Evolutionary conservation across 2,113 vertebrate species (phyloP).

Genomic region (Rhinoptilus africanus): DNA sequence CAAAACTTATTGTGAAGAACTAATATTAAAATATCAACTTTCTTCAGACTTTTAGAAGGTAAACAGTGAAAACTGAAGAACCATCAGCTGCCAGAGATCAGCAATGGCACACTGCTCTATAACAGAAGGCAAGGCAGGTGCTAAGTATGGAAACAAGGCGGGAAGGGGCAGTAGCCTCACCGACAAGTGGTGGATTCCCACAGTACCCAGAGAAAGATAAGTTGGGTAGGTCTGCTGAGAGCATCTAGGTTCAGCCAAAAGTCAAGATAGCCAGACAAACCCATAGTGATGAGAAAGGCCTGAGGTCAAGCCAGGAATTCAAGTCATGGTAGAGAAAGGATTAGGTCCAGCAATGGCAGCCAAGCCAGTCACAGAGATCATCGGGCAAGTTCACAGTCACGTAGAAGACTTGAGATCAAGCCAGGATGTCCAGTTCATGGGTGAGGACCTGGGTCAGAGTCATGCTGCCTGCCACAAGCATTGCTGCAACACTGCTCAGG

Average conservation of each 20-base stretch:
- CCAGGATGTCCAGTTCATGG: accelerated
- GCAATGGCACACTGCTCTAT: not conserved
- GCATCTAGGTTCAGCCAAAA: not conserved
- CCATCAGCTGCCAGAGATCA: not conserved
- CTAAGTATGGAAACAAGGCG: accelerated
- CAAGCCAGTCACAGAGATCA: not conserved
- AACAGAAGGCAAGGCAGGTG: not conserved
- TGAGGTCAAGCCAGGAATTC: not conserved
- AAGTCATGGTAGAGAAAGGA: not conserved
- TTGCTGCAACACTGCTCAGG: accelerated
- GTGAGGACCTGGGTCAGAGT: not conserved
- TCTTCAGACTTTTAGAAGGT: not conserved
- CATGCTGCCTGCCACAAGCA: not conserved
- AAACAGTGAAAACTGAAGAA: not conserved
- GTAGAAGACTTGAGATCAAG: not conserved
- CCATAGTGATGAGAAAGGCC: not conserved
- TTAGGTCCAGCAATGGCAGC: not conserved
- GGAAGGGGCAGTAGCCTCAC: not conserved
- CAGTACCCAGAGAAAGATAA: not conserved
- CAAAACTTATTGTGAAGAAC: not conserved
- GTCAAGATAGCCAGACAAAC: not conserved
- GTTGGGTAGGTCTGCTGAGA: not conserved
- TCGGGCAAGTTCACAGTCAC: accelerated
- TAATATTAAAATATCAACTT: not conserved
- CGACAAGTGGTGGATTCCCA: too few relatives aligned